Conservation (phyloP, 2,113 vertebrate species). For the Felis chaus region DNA sequence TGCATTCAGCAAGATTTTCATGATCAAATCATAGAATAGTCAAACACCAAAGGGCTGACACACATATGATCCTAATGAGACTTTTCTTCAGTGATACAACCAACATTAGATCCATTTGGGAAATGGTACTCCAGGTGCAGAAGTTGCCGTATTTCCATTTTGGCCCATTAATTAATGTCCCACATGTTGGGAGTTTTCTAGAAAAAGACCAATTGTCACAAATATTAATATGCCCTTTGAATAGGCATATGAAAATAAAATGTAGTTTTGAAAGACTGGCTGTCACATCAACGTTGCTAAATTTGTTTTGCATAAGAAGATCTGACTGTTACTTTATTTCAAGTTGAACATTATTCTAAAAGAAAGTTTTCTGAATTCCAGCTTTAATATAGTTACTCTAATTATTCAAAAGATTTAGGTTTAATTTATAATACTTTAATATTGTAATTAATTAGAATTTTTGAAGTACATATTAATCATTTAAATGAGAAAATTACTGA, state of each 20-base stretch:
- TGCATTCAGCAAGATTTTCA: neutral
- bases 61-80: neutral
- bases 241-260: neutral
- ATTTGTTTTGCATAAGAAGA: neutral
- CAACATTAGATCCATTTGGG: neutral
- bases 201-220: neutral
- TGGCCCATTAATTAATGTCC: neutral
- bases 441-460: constrained; percentile 11
- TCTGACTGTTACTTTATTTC: neutral
- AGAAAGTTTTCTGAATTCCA: neutral
- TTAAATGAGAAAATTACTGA: neutral
- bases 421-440: constrained; percentile 6
- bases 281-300: neutral
- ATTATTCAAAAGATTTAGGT: neutral
- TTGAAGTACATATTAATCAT: neutral
- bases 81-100: neutral
- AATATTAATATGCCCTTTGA: neutral
- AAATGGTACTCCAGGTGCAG: neutral
- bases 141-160: neutral
- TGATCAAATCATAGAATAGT: neutral
- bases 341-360: neutral
- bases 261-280: neutral
- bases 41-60: neutral
- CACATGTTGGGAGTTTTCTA: neutral
- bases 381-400: neutral